Percentiles rank a stretch among this genome's conserved stretches.
Conservation (phyloP, 2,888 invertebrate species). For the Lysandra bellargus region DNA sequence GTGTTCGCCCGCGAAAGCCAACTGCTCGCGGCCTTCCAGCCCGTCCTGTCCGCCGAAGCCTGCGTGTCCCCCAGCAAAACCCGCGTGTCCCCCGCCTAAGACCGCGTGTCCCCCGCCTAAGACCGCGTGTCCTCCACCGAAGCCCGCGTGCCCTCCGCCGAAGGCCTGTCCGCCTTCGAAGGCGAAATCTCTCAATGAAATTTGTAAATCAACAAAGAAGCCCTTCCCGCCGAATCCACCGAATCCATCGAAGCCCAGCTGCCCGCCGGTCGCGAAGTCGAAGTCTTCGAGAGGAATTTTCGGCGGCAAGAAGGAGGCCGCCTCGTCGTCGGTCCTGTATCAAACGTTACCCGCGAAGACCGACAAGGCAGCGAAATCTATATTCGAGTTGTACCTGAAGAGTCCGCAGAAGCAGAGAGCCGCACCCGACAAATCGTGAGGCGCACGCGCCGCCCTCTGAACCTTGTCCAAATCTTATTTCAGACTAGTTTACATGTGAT, state of each 20-base stretch:
- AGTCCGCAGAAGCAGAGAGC: not conserved
- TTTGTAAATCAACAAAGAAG: conserved; percentile 4
- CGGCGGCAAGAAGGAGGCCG: not conserved
- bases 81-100: not conserved
- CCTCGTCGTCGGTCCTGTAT: not conserved
- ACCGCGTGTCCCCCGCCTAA: not conserved
- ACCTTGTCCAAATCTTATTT: not conserved
- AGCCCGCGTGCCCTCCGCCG: not conserved
- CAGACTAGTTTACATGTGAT: not conserved
- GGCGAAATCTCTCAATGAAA: not conserved
- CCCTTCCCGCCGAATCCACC: not conserved
- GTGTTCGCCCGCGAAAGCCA: not conserved
- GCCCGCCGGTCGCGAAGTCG: not conserved
- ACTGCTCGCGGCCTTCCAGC: not conserved
- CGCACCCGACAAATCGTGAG: not conserved
- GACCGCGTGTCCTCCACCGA: not conserved
- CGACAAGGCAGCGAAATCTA: not conserved
- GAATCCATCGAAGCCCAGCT: not conserved
- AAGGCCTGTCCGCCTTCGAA: not conserved
- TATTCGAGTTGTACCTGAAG: not conserved
- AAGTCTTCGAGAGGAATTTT: not conserved
- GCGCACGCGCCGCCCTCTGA: not conserved
- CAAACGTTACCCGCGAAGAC: not conserved
- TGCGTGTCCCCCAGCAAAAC: not conserved
- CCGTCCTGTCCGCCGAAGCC: not conserved